phyloP scores from a whole-genome alignment of 2,113 vertebrate genomes.

The Eolophus roseicapilla region DNA sequence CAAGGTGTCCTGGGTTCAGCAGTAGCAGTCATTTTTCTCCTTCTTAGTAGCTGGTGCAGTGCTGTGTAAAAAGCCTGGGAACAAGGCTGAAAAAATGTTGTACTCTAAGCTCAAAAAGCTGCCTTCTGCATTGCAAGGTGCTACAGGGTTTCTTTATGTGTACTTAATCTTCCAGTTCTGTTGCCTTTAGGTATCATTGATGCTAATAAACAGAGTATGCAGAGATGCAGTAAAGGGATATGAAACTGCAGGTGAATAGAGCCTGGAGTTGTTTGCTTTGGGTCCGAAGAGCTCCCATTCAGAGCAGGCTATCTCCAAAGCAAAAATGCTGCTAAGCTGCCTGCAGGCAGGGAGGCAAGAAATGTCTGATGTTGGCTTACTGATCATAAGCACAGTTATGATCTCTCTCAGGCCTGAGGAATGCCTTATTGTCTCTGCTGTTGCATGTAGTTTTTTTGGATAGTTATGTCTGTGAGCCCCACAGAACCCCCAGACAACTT shows the following conservation, averaged over 20 bases:
- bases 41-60: too few relatives aligned
- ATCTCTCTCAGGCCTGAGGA: neutral
- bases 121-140: neutral
- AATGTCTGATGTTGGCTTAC: neutral
- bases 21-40: too few relatives aligned
- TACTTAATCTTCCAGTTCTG: neutral
- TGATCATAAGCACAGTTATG: neutral
- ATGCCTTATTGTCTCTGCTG: neutral
- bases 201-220: neutral
- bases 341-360: neutral
- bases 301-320: neutral
- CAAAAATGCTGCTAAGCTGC: rapidly evolving
- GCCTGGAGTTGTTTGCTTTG: neutral
- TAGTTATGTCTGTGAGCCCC: neutral
- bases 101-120: neutral
- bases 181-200: neutral
- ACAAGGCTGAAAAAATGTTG: neutral
- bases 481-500: neutral
- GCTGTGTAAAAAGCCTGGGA: too few relatives aligned
- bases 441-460: neutral
- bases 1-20: neutral
- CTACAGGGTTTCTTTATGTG: neutral
- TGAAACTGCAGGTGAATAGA: rapidly evolving
- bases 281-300: neutral
- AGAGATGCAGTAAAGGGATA: neutral